Evolutionary conservation across 2,113 vertebrate genomes (phyloP).

Genomic region (Alouatta palliata): DNA sequence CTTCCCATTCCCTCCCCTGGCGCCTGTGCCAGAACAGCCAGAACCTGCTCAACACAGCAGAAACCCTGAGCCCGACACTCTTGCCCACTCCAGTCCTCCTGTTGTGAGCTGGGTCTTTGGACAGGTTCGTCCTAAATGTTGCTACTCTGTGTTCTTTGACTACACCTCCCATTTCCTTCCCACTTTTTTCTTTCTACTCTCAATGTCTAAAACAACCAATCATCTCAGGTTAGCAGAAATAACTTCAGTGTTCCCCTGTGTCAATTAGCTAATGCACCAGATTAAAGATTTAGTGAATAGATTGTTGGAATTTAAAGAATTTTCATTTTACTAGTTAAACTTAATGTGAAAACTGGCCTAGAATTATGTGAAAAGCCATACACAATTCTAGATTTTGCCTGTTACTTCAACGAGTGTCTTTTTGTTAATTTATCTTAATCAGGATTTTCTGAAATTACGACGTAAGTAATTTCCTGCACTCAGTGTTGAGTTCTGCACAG

Average conservation of each 20-base stretch:
- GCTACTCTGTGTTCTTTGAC: background rate
- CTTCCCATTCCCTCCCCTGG: background rate
- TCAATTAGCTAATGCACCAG: background rate
- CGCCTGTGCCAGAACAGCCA: background rate
- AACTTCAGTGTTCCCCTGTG: background rate
- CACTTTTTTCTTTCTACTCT: background rate
- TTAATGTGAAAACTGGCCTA: background rate
- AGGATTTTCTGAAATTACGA: background rate
- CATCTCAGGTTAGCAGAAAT: background rate
- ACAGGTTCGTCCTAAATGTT: fast-evolving
- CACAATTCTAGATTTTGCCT: background rate
- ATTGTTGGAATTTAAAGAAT: background rate
- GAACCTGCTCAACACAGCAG: background rate
- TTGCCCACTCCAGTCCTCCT: fast-evolving
- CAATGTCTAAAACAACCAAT: fast-evolving
- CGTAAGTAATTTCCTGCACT: background rate
- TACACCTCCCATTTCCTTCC: background rate
- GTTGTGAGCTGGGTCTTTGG: background rate
- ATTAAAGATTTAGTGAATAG: background rate
- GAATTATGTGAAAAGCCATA: background rate
- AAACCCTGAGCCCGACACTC: background rate
- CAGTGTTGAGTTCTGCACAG: background rate
- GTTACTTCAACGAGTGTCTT: background rate
- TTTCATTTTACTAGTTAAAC: background rate
- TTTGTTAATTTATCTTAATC: background rate